Evolutionary conservation across 2,888 invertebrate species (phyloP).

Genomic region (Eurois occulta): DNA sequence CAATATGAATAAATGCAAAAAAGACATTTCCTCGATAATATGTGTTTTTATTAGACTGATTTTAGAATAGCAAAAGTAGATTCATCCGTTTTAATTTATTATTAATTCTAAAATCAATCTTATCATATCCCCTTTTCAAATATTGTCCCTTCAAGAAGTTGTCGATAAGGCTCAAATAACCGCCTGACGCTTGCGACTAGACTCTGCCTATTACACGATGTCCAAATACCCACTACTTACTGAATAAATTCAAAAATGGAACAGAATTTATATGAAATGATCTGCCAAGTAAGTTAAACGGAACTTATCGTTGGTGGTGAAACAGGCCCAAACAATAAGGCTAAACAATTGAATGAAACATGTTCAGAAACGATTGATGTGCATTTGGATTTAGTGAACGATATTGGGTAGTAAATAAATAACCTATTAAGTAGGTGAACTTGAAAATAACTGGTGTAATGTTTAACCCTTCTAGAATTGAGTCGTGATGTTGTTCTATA

Average conservation of each 20-base stretch:
- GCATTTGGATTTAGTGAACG: no score
- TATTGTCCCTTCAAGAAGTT: not conserved
- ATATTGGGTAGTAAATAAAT: not conserved
- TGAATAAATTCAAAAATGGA: no score
- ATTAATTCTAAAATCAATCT: constrained; percentile 39
- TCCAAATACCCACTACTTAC: no score
- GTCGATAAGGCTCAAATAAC: not conserved
- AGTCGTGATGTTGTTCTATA: not conserved
- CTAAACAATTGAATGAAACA: not conserved
- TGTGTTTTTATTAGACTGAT: constrained; percentile 68
- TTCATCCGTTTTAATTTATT: no score
- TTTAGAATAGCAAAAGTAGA: constrained; percentile 1
- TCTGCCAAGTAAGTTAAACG: no score
- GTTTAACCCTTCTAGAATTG: not conserved
- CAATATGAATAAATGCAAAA: constrained; percentile 91
- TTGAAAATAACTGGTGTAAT: not conserved
- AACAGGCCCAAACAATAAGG: no score
- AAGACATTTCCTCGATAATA: constrained; percentile 89
- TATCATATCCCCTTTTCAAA: not conserved
- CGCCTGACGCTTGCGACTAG: not conserved
- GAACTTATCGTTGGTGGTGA: no score
- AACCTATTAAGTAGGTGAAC: not conserved
- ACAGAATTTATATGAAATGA: no score
- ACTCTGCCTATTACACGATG: not conserved
- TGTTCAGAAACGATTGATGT: not conserved